Percentiles rank a stretch among this genome's conserved stretches.
phyloP scores from a whole-genome alignment of 2,113 vertebrate genomes.

The Rhegmatorhina hoffmannsi region DNA sequence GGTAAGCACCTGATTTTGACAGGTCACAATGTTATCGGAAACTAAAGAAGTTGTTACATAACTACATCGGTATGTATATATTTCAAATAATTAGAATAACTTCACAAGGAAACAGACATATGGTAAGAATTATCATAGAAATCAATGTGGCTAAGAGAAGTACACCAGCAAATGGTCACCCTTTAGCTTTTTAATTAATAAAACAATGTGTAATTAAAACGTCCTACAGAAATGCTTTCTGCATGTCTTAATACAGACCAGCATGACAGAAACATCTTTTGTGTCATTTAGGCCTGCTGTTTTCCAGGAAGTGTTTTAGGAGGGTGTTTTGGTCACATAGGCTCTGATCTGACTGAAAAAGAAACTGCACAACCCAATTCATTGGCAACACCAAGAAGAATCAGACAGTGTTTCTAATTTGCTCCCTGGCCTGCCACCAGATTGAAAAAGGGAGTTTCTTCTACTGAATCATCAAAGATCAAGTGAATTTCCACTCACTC shows the following conservation, averaged over 20 bases:
- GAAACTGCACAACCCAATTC: background rate
- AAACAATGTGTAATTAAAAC: background rate
- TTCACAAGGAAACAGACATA: background rate
- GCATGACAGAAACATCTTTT: background rate
- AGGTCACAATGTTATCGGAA: background rate
- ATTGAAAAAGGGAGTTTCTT: conserved; percentile 13
- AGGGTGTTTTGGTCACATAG: background rate
- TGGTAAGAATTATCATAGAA: background rate
- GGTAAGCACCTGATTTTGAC: background rate
- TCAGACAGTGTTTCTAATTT: conserved; percentile 15
- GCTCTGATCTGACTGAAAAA: background rate
- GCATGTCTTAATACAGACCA: background rate
- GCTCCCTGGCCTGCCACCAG: background rate
- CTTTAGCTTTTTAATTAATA: background rate
- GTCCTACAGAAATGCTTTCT: background rate
- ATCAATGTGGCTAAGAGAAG: background rate
- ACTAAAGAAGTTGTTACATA: background rate
- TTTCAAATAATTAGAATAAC: background rate
- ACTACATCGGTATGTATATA: background rate
- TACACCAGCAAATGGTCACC: background rate
- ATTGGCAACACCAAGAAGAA: background rate
- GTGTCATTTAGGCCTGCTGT: background rate
- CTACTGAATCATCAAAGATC: background rate
- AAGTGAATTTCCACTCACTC: background rate
- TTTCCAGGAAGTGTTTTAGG: background rate